Evolutionary conservation across 2,113 vertebrate genomes (phyloP).

Genomic region (Lycocorax pyrrhopterus): DNA sequence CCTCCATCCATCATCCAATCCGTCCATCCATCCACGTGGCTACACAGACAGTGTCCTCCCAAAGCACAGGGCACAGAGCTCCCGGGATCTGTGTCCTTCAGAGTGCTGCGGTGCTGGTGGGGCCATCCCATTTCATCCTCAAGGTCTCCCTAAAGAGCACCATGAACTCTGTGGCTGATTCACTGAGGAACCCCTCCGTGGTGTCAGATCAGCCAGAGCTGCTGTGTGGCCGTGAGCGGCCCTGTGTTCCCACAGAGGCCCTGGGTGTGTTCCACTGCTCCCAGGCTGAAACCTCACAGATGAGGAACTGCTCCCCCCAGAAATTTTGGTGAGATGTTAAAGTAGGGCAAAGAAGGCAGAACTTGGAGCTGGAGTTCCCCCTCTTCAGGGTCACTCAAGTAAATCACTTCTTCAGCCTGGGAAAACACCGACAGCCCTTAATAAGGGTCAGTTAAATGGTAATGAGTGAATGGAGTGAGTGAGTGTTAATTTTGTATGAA

Average conservation of each 20-base stretch:
- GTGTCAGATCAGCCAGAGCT: background rate
- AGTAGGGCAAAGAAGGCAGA: background rate
- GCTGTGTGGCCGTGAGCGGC: background rate
- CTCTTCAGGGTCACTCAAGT: background rate
- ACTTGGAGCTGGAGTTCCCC: background rate
- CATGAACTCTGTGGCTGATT: background rate
- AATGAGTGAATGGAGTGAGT: background rate
- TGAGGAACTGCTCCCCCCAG: background rate
- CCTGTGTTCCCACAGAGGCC: rapidly evolving
- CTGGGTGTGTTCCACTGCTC: background rate
- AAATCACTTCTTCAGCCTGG: background rate
- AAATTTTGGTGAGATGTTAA: background rate
- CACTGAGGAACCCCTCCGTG: background rate
- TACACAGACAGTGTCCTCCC: background rate
- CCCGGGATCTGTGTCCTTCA: background rate
- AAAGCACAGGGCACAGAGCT: background rate
- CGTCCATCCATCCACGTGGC: background rate
- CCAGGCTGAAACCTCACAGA: background rate
- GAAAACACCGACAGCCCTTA: background rate
- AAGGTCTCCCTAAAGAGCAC: background rate
- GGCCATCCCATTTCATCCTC: background rate
- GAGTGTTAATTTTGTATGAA: background rate
- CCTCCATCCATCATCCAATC: background rate
- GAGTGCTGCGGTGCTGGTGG: background rate
- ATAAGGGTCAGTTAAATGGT: background rate